Base-by-base conservation (phyloP, 2,888 invertebrate species). In the Rhimphoctona megacephalus region DNA sequence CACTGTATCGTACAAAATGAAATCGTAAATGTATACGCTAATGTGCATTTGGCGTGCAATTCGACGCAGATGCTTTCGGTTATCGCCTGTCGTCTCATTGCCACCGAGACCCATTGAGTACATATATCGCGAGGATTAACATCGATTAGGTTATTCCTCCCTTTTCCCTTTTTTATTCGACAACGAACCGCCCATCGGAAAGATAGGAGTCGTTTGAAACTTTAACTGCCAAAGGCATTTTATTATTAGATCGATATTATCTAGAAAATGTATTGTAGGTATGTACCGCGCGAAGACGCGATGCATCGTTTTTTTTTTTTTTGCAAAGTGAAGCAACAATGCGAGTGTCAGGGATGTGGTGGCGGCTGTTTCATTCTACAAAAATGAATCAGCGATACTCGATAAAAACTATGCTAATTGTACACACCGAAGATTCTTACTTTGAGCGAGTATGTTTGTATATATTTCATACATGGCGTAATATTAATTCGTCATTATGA, bases 151-250 rank as follows among this genome's bases (percentile, higher is more conserved):
- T 88, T 90, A 89, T 91, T 90, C 89, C 70, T 43, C 22, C 6
- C 33, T 8, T 8, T 25, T 74, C 36, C 30, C 8, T 77, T 7
- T 78, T 52, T 69, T 54, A 22, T 52, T 33, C 46, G 49, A 66
- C 49, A 33, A 22, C n/a, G 54, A 39, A 57, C 36, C 57, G 57
- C 33, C 33, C 52, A n/a, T 49, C 72, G 30, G 30, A 72, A 33
- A 17, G 17, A 25, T 30, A 19, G 25, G 46, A 54, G 54, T 39
- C 52, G 39, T 46, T 78, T 19, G 70, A 46, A 49, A 81, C 61
- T 39, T 74, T 80, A 81, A 88, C 87, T 88, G 78, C 88, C 88
- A 87, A 87, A 89, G 87, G 87, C 86, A 83, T 87, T 61, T 67
- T 78, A 43, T 78, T 43, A 46, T 57, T 57, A n/a, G 46, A 30